Base-by-base conservation (phyloP, 2,888 invertebrate genomes). In the Pterostichus niger region DNA sequence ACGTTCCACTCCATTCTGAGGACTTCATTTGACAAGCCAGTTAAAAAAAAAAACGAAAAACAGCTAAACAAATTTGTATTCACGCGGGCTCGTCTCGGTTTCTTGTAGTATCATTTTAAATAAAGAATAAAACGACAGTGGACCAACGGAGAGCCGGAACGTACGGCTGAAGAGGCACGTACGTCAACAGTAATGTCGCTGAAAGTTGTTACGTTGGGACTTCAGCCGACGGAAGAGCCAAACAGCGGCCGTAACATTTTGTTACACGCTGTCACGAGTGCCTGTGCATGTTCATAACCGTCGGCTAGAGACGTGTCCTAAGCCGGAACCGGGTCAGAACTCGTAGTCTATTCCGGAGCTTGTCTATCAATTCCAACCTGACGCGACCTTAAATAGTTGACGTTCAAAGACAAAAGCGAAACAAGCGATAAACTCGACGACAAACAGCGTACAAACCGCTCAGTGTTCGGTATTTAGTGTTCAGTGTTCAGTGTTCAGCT, bases 41-140 rank as follows among this genome's bases (percentile, higher is more conserved):
- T 80, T 80, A 71, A 71, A 80, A 80, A n/a, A 68, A 71, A 80
- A 80, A 80, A 64, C 59, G 46, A 61, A 80, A 80, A 52, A 80
- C 64, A 64, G 52, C 80, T 80, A 80, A 68, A 68, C 68, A 71
- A 80, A 80, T 79, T 79, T 80, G 80, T 68, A 40, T 68, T 80
- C 71, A 80, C 54, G 59, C 54, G 52, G 52, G 54, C 52, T 80
- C 80, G 71, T 80, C 64, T 49, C 49, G 80, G 71, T 68, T 80
- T 80, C 80, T 68, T 79, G 79, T 79, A 68, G 64, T 79, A 68
- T 64, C 49, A 49, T 79, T 64, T 80, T 80, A 71, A 68, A 80
- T 80, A 80, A 71, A 71, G 54, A 80, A 80, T 80, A 80, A 79
- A 80, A 71, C 80, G 52, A 71, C 77, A 56, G 56, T 77, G 56